Conservation (phyloP, 2,888 invertebrate species). For the Synanthedon andrenaeformis region DNA sequence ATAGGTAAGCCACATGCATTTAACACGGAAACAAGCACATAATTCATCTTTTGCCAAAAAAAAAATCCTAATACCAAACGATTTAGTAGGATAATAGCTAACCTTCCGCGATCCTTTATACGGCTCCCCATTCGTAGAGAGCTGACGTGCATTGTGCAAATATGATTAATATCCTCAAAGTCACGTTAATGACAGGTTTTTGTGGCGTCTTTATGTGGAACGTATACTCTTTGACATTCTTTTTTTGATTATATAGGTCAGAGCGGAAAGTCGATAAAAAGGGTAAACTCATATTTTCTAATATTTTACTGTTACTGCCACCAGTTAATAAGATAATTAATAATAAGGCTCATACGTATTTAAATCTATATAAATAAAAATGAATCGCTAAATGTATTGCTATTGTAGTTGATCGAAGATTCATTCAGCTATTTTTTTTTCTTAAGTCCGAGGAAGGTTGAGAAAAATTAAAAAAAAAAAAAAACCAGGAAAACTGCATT, state of each 20-base stretch:
- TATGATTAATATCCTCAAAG: constrained; percentile 52
- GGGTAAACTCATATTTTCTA: not conserved
- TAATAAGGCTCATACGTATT: too few relatives aligned
- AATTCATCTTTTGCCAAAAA: not conserved
- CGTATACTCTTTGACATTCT: constrained; percentile 12
- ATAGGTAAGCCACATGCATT: too few relatives aligned
- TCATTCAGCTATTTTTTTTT: too few relatives aligned
- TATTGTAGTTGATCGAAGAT: too few relatives aligned
- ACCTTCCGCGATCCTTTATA: constrained; percentile 36
- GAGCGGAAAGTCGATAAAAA: not conserved
- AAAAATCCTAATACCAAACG: constrained; percentile 21
- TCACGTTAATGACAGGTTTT: constrained; percentile 56
- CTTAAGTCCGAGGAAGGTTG: too few relatives aligned
- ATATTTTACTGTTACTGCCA: too few relatives aligned
- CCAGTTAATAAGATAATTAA: too few relatives aligned
- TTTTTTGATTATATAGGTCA: not conserved
- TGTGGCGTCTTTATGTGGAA: constrained; percentile 8
- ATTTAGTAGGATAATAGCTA: constrained; percentile 45
- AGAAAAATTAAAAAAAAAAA: too few relatives aligned
- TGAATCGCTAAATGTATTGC: too few relatives aligned
- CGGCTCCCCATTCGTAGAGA: constrained; percentile 23
- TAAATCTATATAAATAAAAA: too few relatives aligned
- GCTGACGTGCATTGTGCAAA: constrained; percentile 55
- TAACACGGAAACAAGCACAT: not conserved
- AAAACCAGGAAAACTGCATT: too few relatives aligned